Evolutionary conservation across 2,888 invertebrate genomes (phyloP), one percentile per base, ranked within the genome.

Genomic region (Clostera curtula): DNA sequence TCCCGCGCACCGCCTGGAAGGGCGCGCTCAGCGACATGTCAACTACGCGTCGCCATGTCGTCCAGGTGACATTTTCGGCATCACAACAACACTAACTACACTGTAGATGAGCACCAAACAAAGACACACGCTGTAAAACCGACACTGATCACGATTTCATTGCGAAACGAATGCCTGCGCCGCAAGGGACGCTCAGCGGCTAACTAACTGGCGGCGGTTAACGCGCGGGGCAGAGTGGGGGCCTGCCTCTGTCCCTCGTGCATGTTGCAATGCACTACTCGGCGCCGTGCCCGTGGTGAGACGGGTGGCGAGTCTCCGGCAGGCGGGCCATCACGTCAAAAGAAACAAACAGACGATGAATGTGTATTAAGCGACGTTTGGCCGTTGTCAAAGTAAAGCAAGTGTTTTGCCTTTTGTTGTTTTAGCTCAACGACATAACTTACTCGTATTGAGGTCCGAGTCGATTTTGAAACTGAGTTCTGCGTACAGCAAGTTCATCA

Each of bases 21-120:
- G 79, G 76, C 72, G 80, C 79, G 77, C 71, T 75, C 70, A 80
- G 64, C 67, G 83, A 80, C 84, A 82, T 83, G 75, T 82, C 83
- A 82, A 77, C 82, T 82, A 67, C 74, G 71, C 59, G 58, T 54
- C 58, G 62, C 73, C 83, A 83, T 83, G 52, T 65, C 67, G 63
- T 47, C 58, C 55, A 45, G 36, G 59, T 46, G 37, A 42, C 69
- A 73, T 72, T 58, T 56, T 66, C 60, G 57, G 50, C 57, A 64
- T 52, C 40, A 33, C 53, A 62, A 60, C 54, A 59, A 63, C 63
- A 71, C 68, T 55, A 54, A 61, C 56, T 53, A 50, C 66, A 70
- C 72, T 56, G 43, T 54, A 44, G 56, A 56, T 46, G 41, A 61
- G 47, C 74, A 77, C 75, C 49, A 64, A 66, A 75, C 70, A 73